Conservation (phyloP, 1,140 invertebrate species). For the Prorops nasuta region DNA sequence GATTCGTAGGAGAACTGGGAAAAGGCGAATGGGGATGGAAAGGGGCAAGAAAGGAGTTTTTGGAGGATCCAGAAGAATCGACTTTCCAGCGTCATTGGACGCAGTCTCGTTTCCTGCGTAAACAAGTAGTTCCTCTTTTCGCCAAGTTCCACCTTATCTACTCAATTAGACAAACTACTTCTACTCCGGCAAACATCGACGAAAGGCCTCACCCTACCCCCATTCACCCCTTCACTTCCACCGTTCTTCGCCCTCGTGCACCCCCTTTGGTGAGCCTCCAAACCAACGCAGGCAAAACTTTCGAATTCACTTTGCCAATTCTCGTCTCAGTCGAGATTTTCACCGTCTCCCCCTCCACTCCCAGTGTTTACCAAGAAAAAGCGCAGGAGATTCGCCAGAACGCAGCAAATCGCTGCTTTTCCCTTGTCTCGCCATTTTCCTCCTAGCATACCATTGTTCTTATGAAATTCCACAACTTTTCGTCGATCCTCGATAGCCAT, state of each 20-base stretch:
- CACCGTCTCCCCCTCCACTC: background rate
- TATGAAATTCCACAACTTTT: too few species aligned
- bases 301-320: constrained; percentile 24
- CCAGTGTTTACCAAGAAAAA: constrained; percentile 16
- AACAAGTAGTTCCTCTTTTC: constrained; percentile 30
- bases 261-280: background rate
- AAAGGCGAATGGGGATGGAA: too few species aligned
- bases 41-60: too few species aligned
- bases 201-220: background rate
- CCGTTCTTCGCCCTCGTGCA: background rate
- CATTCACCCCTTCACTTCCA: background rate
- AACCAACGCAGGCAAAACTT: constrained; percentile 17
- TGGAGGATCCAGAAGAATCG: too few species aligned
- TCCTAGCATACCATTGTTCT: too few species aligned
- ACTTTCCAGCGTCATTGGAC: too few species aligned
- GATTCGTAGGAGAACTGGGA: too few species aligned
- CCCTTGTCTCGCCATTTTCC: too few species aligned
- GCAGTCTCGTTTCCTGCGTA: constrained; percentile 23
- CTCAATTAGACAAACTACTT: constrained; percentile 37
- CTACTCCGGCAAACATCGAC: constrained; percentile 19
- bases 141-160: constrained; percentile 31
- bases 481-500: too few species aligned
- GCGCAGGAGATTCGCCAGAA: constrained; percentile 12
- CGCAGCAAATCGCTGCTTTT: background rate
- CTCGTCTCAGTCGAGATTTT: too few species aligned